These are phyloP conservation scores for Phoxinus phoxinus DNA, from an alignment of 2,113 vertebrate genomes.

Conservation along the genomic window DNA sequence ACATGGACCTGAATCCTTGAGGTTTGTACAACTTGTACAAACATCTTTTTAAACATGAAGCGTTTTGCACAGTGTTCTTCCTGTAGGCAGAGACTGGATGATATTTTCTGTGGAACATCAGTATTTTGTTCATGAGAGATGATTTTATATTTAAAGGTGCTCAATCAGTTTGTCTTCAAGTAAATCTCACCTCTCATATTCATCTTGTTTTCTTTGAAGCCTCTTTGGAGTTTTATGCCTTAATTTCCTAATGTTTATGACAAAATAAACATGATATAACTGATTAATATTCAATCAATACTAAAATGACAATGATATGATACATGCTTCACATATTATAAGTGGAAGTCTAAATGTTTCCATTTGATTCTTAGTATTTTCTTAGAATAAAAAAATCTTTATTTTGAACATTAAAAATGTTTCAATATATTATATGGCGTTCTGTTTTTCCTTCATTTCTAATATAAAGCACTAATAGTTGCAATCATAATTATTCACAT, in stretches of 20 bases:
- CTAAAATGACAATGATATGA: not conserved
- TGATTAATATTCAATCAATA: not conserved
- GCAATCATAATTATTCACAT: too few relatives aligned
- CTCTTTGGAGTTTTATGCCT: not conserved
- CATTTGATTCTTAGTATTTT: not conserved
- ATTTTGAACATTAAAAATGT: slow-evolving; percentile 12
- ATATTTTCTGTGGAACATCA: not conserved
- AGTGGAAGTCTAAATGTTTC: not conserved
- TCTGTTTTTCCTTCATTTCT: not conserved
- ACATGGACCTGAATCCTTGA: not conserved
- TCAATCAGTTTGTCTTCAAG: not conserved
- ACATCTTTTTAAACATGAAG: slow-evolving; percentile 1
- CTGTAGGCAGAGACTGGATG: not conserved
- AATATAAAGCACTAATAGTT: too few relatives aligned
- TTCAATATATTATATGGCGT: not conserved
- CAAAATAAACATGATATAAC: not conserved
- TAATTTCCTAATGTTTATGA: not conserved
- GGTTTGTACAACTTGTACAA: not conserved
- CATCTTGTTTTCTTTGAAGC: not conserved
- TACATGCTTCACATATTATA: not conserved
- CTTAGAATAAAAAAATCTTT: not conserved
- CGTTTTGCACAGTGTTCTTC: not conserved
- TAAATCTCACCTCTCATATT: not conserved
- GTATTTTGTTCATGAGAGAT: not conserved
- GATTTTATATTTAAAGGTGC: not conserved